A percentile compares a stretch with the other conserved stretches of the same genome.
Conservation (phyloP, 1,140 invertebrate species). For the Dreissena rostriformis region DNA sequence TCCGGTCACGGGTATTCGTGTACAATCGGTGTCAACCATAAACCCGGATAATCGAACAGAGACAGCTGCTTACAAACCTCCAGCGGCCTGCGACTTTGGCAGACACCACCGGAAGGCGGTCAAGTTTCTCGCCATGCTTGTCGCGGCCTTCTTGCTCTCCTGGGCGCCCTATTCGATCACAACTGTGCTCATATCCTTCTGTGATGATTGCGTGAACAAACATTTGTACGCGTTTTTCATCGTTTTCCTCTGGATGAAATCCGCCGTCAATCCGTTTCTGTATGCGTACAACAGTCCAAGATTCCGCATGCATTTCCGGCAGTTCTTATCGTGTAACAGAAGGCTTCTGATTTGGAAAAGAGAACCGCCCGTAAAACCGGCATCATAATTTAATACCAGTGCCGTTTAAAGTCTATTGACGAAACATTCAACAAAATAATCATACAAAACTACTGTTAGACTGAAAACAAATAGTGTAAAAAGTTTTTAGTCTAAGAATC, state of each 20-base stretch:
- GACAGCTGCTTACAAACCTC: too few species aligned
- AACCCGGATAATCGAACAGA: too few species aligned
- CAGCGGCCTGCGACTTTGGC: neutral
- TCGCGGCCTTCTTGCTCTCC: conserved; percentile 60
- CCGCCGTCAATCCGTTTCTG: conserved; percentile 73
- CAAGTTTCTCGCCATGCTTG: conserved; percentile 60
- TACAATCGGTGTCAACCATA: too few species aligned
- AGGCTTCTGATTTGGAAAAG: too few species aligned
- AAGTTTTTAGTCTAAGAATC: too few species aligned
- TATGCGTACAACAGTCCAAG: conserved; percentile 66
- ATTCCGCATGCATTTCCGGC: conserved; percentile 60
- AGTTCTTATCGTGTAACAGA: conserved; percentile 49
- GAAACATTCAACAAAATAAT: too few species aligned
- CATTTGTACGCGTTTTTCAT: conserved; percentile 68
- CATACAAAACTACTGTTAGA: too few species aligned
- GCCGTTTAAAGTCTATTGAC: too few species aligned
- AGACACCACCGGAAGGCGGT: conserved; percentile 61
- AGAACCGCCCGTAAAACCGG: too few species aligned
- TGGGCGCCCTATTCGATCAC: conserved; percentile 68
- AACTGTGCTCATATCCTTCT: conserved; percentile 66
- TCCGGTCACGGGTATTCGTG: neutral
- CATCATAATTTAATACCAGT: too few species aligned
- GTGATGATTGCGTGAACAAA: conserved; percentile 57
- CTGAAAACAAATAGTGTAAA: too few species aligned
- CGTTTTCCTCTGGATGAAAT: conserved; percentile 74